Base-by-base conservation (phyloP, 2,797 vertebrate genomes). In the Strix occidentalis region DNA sequence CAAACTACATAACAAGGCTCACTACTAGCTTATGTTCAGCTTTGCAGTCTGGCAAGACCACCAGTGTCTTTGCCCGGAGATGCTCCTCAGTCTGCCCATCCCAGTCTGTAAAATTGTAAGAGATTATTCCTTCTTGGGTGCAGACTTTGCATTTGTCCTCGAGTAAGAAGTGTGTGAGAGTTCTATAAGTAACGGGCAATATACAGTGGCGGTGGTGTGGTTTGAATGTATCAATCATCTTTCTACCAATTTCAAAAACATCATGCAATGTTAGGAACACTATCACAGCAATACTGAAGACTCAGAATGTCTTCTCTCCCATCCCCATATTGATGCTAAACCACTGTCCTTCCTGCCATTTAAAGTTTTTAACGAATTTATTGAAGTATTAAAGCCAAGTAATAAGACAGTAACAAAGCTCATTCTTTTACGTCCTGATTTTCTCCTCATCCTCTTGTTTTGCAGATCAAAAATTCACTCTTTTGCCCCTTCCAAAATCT, bases 361-460 rank as follows among this genome's bases (percentile, higher is more conserved):
- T 61, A 83, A 89, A 92, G 29, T 76, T 91, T 56, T 68, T 91
- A 84, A 41, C 3, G 13, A 41, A 41, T 41, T 41, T 13, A 69
- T 61, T 89, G 15, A 85, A 75, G 17, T 91, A 95, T 72, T 97
- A 95, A 96, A 95, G 93, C 35, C 82, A 89, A 89, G 39, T 77
- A 96, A 83, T 43, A 95, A 91, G 68, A 88, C 29, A 15, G n/a
- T 78, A 89, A 81, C 35, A 91, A 69, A 90, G 20, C 25, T 92
- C 33, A 56, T 88, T 96, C 29, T 77, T 88, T 93, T 81, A 37
- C 2, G 4, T 46, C 11, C 15, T 58, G 60, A 15, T 94, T 95
- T 80, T 61, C 21, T 71, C 41, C 16, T 41, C 33, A 70, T 69
- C 7, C 5, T 69, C 28, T 69, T 61, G 46, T 76, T 95, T 88